Evolutionary conservation across 2,113 vertebrate genomes (phyloP).

Genomic region (Sapayoa aenigma): DNA sequence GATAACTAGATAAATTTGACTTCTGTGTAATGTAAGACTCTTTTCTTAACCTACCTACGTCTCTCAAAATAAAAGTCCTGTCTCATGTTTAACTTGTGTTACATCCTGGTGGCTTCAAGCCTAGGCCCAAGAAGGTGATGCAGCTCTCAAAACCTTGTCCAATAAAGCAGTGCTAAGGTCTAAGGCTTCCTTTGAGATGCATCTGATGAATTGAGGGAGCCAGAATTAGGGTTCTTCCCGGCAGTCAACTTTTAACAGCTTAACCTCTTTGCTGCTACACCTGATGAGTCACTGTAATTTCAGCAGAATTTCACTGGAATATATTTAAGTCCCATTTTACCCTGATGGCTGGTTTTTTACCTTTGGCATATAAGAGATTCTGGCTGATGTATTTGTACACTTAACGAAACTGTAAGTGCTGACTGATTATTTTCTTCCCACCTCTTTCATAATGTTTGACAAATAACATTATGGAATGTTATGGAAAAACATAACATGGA

Average conservation of each 20-base stretch:
- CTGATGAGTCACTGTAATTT: not conserved
- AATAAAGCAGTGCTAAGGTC: not conserved
- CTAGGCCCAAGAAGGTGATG: not conserved
- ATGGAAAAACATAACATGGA: no score
- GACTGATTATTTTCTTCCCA: not conserved
- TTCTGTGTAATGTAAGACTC: not conserved
- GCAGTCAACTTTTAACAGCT: not conserved
- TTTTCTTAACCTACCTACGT: not conserved
- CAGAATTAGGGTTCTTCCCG: slow-evolving; percentile 10
- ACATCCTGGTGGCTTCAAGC: not conserved
- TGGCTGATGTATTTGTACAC: not conserved
- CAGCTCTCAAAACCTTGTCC: not conserved
- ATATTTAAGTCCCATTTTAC: not conserved
- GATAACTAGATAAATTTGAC: not conserved
- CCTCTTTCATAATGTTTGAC: not conserved
- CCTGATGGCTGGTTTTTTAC: not conserved
- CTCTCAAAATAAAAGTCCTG: not conserved
- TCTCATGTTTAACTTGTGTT: not conserved
- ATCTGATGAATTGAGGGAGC: not conserved
- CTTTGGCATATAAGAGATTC: not conserved
- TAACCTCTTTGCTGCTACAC: not conserved
- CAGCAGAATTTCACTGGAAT: not conserved
- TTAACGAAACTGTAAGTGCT: not conserved
- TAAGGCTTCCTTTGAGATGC: not conserved
- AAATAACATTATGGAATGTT: no score